Conservation (phyloP, 1,140 invertebrate genomes). For the Caenorhabditis elegans region WBcel235 BX284604.4:2112501-2113000, state of each 20-base stretch:
- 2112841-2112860: neutral
- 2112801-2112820: neutral
- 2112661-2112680: too few species aligned
- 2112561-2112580: too few species aligned
- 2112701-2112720: neutral
- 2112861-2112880: neutral
- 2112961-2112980: neutral
- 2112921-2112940: neutral
- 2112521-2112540: neutral
- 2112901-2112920: neutral
- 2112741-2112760: neutral
- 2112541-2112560: neutral
- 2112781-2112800: neutral
- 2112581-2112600: too few species aligned
- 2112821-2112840: too few species aligned
- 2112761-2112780: neutral
- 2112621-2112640: too few species aligned
- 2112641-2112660: too few species aligned
- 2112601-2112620: too few species aligned
- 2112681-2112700: too few species aligned
- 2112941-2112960: neutral
- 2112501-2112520: neutral
- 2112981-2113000: neutral
- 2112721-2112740: neutral
- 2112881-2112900: neutral